Conservation (phyloP, 2,113 vertebrate genomes). For the Uropsilus gracilis region DNA sequence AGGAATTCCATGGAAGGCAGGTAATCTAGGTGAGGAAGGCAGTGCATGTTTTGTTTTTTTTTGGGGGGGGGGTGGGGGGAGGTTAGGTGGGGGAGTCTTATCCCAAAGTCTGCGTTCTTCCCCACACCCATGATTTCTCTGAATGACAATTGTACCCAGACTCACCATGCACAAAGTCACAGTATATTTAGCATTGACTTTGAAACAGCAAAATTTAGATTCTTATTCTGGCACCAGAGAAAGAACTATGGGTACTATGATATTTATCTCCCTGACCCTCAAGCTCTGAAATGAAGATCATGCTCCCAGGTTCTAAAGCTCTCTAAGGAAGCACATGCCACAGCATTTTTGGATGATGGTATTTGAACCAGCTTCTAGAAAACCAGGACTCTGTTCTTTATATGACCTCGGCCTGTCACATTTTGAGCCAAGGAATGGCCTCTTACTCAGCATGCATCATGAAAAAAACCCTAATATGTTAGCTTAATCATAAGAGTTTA, state of each 20-base stretch:
- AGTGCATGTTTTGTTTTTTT: too few relatives aligned
- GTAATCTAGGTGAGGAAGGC: background rate
- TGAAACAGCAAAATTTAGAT: background rate
- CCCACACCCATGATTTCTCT: background rate
- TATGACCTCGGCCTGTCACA: background rate
- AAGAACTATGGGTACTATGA: background rate
- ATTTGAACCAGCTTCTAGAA: background rate
- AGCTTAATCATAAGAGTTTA: background rate
- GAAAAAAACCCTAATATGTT: background rate
- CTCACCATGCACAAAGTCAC: background rate
- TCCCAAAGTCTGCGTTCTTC: background rate
- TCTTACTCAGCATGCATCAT: background rate
- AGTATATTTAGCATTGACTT: background rate
- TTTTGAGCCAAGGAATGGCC: background rate
- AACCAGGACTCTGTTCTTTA: background rate
- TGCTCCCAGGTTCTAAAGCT: background rate
- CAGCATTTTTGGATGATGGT: background rate
- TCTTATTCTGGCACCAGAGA: background rate
- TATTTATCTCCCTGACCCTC: background rate
- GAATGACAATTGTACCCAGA: background rate
- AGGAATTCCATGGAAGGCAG: too few relatives aligned
- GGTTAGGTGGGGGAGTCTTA: background rate
- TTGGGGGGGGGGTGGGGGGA: too few relatives aligned
- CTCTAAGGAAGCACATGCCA: background rate
- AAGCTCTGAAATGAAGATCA: background rate